These are phyloP conservation scores for Tragulus kanchil DNA, from an alignment of 2,113 vertebrate genomes.

Conservation along the genomic window DNA sequence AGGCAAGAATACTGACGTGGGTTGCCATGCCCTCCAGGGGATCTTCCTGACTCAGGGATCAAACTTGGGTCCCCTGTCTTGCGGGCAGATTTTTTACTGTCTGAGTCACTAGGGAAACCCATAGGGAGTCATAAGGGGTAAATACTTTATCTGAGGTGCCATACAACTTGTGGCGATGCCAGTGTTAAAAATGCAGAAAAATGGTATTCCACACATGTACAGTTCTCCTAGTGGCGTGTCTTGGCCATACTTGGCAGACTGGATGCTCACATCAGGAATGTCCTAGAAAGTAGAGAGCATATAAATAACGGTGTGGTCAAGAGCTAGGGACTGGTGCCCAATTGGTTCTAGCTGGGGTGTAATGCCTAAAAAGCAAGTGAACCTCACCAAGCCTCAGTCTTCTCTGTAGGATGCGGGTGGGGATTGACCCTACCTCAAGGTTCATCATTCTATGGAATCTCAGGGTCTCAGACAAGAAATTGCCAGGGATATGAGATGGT, in stretches of 20 bases:
- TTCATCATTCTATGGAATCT: fast-evolving
- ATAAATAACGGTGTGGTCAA: no score
- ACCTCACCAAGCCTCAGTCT: fast-evolving
- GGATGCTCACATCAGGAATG: not conserved
- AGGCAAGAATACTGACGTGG: not conserved
- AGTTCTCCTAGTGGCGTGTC: fast-evolving
- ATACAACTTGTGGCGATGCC: no score
- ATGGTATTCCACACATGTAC: not conserved
- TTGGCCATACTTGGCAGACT: not conserved
- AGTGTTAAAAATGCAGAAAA: not conserved
- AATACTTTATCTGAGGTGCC: not conserved
- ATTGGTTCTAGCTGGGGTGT: fast-evolving
- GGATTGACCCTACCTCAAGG: not conserved
- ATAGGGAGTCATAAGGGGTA: fast-evolving
- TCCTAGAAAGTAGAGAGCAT: not conserved
- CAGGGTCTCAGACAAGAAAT: not conserved
- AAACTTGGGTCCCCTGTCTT: not conserved
- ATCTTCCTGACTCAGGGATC: not conserved
- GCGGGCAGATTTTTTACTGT: not conserved
- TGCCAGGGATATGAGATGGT: not conserved
- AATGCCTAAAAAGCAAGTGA: fast-evolving
- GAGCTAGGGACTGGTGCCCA: fast-evolving
- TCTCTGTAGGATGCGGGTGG: fast-evolving
- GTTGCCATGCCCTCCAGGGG: not conserved
- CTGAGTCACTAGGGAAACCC: not conserved